Conservation (phyloP, 2,888 invertebrate genomes). For the Phengaris arion region DNA sequence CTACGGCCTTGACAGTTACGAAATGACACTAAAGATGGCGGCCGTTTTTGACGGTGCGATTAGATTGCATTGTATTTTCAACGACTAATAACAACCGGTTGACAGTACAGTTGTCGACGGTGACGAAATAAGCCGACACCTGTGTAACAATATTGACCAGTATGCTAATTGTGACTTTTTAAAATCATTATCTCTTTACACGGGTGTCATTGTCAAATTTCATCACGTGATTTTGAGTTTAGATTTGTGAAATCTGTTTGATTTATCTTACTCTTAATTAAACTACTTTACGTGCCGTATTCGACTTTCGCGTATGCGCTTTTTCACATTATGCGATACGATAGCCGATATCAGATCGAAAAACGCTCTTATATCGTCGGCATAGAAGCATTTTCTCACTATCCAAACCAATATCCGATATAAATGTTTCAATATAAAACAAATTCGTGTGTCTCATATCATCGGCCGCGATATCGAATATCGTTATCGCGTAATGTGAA, state of each 20-base stretch:
- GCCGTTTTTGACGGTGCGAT: neutral
- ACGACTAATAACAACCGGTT: conserved; percentile 19
- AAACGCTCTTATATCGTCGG: too few relatives aligned
- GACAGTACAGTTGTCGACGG: neutral
- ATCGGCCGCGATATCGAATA: too few relatives aligned
- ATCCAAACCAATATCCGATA: too few relatives aligned
- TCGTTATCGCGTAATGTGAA: too few relatives aligned
- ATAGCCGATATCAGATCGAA: too few relatives aligned
- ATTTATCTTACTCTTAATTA: too few relatives aligned
- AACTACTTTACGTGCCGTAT: too few relatives aligned
- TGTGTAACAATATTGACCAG: conserved; percentile 8
- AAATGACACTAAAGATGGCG: conserved; percentile 8
- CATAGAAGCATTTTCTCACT: too few relatives aligned
- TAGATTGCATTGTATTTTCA: conserved; percentile 9
- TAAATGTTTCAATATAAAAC: too few relatives aligned
- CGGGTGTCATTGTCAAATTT: conserved; percentile 19
- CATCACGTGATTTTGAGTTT: neutral
- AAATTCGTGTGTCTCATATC: too few relatives aligned
- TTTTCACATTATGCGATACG: too few relatives aligned
- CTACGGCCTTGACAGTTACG: neutral
- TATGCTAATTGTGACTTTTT: conserved; percentile 22
- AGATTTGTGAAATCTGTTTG: neutral
- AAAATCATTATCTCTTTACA: conserved; percentile 19
- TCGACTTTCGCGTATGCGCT: too few relatives aligned
- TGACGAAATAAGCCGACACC: conserved; percentile 22